phyloP scores from a whole-genome alignment of 2,113 vertebrate genomes.

The Notechis scutatus region DNA sequence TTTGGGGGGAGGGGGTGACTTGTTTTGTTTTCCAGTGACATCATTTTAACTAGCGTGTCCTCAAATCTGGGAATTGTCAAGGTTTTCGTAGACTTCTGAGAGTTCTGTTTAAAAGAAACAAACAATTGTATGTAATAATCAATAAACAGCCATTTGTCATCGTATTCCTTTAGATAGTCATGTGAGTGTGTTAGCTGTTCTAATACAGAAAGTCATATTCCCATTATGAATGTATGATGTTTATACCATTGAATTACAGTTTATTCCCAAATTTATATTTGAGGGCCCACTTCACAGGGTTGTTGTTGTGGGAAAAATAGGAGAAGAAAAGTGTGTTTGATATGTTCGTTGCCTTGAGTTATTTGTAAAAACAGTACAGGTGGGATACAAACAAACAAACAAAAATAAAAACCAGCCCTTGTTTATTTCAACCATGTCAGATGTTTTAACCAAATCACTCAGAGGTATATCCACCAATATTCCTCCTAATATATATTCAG shows the following conservation, averaged over 20 bases:
- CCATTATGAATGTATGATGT: not conserved
- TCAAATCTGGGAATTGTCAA: not conserved
- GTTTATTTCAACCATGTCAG: not conserved
- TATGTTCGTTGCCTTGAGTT: not conserved
- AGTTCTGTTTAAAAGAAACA: not conserved
- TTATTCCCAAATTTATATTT: not conserved
- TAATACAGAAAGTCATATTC: not conserved
- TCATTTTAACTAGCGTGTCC: not conserved
- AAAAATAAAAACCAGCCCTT: not conserved
- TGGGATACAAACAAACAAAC: too few relatives aligned
- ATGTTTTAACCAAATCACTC: not conserved
- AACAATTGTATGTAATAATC: not conserved
- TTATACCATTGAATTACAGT: not conserved
- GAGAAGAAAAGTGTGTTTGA: not conserved
- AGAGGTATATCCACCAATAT: not conserved
- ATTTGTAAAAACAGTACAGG: not conserved
- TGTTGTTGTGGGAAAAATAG: not conserved
- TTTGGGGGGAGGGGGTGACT: not conserved
- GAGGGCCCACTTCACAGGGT: not conserved
- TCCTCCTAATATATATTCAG: not conserved
- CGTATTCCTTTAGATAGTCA: not conserved
- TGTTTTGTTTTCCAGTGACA: not conserved
- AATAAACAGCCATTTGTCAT: not conserved
- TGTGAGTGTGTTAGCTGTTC: not conserved
- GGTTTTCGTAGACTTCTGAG: not conserved